Evolutionary conservation across 1,140 invertebrate genomes (phyloP), one percentile per base, ranked within the genome.

Genomic region (Lasioglossum albipes): DNA sequence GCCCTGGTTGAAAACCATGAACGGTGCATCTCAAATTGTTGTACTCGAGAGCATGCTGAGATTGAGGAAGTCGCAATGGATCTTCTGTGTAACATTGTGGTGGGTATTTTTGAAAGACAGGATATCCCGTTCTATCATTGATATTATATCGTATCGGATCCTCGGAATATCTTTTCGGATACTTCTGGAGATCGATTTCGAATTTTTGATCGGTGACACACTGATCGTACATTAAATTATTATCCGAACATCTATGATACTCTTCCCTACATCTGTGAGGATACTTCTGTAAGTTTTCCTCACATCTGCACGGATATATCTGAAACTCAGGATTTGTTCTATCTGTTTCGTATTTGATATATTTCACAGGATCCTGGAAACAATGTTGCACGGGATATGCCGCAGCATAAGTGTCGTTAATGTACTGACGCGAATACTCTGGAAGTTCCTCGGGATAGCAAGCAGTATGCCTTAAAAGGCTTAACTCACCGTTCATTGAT

Each of bases 401-500:
- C 68, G 84, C 77, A 57, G 83, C 75, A 49, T 90, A 90, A 41
- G 79, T 80, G 41, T 89, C 86, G 41, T 90, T 89, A 36, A 84
- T 81, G 12, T 84, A 88, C 12, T 90, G 88, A 42, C 83, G 89
- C 41, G 88, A 71, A 77, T 90, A 90, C 79, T 84, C 88, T 13
- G 85, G 80, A 66, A 86, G 65, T 16, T 92, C 88, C 9, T 91
- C 88, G 7, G 88, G 76, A 27, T 87, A 87, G 79, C 84, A 88
- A 36, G 82, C 22, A 42, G 82, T 74, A 68, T 88, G 87, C 59
- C 83, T 87, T 75, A 88, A 77, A 61, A 91, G 77, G 10, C 83
- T 86, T 69, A 93, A 93, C 93, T 93, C 92, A 93, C 93, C 93
- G 90, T 93, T 93, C 36, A 93, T 85, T 7, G 92, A 91, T 65